phyloP scores from a whole-genome alignment of 92 coral and sea anemone species.

The Porites evermanni region DNA sequence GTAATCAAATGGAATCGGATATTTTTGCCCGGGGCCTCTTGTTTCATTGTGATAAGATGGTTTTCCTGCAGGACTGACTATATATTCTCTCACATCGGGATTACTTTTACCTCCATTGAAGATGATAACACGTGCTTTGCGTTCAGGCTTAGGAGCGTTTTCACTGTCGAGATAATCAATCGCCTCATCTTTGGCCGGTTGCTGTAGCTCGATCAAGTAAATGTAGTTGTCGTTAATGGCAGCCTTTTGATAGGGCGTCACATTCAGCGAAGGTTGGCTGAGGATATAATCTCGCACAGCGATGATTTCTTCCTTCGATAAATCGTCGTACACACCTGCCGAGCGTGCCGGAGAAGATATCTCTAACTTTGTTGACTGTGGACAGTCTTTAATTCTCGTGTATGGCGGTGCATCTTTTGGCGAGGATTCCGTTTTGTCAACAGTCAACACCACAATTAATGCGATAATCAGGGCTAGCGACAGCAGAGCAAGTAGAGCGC shows the following conservation, averaged over 20 bases:
- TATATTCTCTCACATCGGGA: constrained; percentile 66
- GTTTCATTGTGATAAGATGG: constrained; percentile 47
- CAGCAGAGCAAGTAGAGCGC: neutral
- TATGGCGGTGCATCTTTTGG: constrained; percentile 5
- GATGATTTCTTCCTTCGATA: constrained; percentile 66
- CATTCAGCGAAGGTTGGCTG: constrained; percentile 49
- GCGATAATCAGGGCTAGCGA: constrained; percentile 9
- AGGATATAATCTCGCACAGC: constrained; percentile 79
- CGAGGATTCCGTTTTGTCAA: neutral
- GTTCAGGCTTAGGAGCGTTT: constrained; percentile 57
- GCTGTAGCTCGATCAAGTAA: constrained; percentile 70
- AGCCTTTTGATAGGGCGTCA: constrained; percentile 62
- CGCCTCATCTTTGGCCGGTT: constrained; percentile 69
- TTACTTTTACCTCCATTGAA: constrained; percentile 55
- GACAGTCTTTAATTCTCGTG: neutral
- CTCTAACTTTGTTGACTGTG: constrained; percentile 9
- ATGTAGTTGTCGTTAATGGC: constrained; percentile 65
- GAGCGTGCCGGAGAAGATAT: constrained; percentile 48
- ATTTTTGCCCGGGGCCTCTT: constrained; percentile 53
- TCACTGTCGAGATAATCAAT: constrained; percentile 55
- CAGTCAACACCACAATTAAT: constrained; percentile 21
- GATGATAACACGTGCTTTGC: constrained; percentile 72
- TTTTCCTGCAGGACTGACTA: constrained; percentile 65
- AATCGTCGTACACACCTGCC: constrained; percentile 69
- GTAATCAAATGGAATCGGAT: constrained; percentile 67